Conservation (phyloP, 2,888 invertebrate species). For the Leuctra nigra region DNA sequence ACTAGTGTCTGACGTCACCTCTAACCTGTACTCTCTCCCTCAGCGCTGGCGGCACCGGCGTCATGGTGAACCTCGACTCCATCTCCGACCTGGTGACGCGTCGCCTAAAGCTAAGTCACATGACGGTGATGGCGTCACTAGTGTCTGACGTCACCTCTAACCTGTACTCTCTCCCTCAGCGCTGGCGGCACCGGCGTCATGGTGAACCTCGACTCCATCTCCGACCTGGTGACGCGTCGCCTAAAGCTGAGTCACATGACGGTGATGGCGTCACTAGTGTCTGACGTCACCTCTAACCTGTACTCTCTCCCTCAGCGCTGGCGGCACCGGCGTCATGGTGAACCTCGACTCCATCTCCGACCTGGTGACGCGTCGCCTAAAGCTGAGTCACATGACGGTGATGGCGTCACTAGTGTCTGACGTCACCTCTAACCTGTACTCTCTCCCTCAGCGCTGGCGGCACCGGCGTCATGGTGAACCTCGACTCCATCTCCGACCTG, state of each 20-base stretch:
- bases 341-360: constrained; percentile 78
- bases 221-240: constrained; percentile 58
- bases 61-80: constrained; percentile 82
- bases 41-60: constrained; percentile 92
- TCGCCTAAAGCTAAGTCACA: constrained; percentile 46
- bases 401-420: no score
- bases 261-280: no score
- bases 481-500: constrained; percentile 71
- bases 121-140: constrained; percentile 73
- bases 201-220: constrained; percentile 78
- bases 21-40: no score
- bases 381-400: constrained; percentile 55
- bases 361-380: constrained; percentile 54
- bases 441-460: constrained; percentile 75
- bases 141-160: no score
- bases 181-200: constrained; percentile 93
- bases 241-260: constrained; percentile 50
- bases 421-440: no score
- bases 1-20: no score
- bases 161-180: no score
- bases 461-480: constrained; percentile 86
- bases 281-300: no score
- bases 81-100: constrained; percentile 64
- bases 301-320: constrained; percentile 78
- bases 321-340: constrained; percentile 88